Base-by-base conservation (phyloP, 2,888 invertebrate species). In the Metopia argyrocephala region DNA sequence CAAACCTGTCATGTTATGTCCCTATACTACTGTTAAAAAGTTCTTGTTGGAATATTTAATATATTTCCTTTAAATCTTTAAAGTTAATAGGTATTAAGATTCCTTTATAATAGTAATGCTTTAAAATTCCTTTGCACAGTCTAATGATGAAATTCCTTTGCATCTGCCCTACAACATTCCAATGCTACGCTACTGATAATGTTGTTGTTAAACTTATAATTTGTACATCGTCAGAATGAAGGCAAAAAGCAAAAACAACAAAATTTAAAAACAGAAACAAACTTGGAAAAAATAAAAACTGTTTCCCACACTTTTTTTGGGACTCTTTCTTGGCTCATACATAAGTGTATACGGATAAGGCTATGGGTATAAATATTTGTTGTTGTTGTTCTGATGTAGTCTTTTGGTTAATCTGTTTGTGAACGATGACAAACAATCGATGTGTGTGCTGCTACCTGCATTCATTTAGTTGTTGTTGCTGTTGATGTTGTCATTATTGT, bases 251-350 rank as follows among this genome's bases (percentile, higher is more conserved):
- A 65, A 59, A 28, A 61, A 48, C 5, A 50, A 48, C 56, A 76
- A 46, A 64, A 31, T 12, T 12, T 38, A 15, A 38, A 38, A 59
- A 78, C 21, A 57, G 65, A 28, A 71, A 69, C 69, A 65, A 70
- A 65, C 46, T 78, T 70, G 50, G 70, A 82, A 83, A 83, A 83
- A 83, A 81, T 79, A 81, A 82, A 83, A 84, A 85, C 84, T 84
- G 84, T 83, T 85, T 85, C 85, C 85, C 85, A 85, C 85, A 84
- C 85, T 84, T 85, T 83, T 74, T 83, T 79, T 79, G 82, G 84
- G 80, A 82, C 81, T 82, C 78, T 83, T 70, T 79, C 23, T 65
- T 54, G 66, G 54, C 31, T 38, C 38, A 56, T 54, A 62, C 21
- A 59, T 38, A 68, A 27, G 56, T 45, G 56, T n/a, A 25, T 48